Evolutionary conservation across 2,113 vertebrate genomes (phyloP).

Genomic region (Proteles cristata): DNA sequence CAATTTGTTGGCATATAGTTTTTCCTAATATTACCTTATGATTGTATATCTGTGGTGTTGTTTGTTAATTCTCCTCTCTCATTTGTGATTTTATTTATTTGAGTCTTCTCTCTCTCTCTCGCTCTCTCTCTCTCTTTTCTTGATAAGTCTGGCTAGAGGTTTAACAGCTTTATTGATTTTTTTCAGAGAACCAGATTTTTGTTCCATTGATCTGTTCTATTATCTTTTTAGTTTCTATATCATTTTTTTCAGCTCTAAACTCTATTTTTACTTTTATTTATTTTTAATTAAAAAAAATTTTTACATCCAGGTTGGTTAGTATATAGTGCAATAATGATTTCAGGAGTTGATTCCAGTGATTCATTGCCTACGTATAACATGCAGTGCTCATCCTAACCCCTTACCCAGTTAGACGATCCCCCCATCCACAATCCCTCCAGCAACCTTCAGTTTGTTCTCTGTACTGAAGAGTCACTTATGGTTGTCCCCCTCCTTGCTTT

Average conservation of each 20-base stretch:
- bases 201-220: not conserved
- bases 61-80: not conserved
- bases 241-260: not conserved
- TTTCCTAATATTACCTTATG: not conserved
- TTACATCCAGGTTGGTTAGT: too few relatives aligned
- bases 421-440: too few relatives aligned
- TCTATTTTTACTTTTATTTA: not conserved
- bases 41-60: not conserved
- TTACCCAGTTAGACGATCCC: too few relatives aligned
- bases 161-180: not conserved
- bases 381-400: too few relatives aligned
- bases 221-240: not conserved
- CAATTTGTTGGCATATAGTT: not conserved
- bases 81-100: not conserved
- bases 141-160: not conserved
- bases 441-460: too few relatives aligned
- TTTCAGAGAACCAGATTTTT: not conserved
- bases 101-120: not conserved
- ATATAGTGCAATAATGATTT: too few relatives aligned
- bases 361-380: too few relatives aligned
- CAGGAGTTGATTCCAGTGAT: too few relatives aligned
- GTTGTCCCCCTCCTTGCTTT: too few relatives aligned
- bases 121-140: not conserved
- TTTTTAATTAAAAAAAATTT: too few relatives aligned
- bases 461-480: too few relatives aligned